Evolutionary conservation across 2,888 invertebrate genomes (phyloP).

Genomic region (Drosophila neonasuta): DNA sequence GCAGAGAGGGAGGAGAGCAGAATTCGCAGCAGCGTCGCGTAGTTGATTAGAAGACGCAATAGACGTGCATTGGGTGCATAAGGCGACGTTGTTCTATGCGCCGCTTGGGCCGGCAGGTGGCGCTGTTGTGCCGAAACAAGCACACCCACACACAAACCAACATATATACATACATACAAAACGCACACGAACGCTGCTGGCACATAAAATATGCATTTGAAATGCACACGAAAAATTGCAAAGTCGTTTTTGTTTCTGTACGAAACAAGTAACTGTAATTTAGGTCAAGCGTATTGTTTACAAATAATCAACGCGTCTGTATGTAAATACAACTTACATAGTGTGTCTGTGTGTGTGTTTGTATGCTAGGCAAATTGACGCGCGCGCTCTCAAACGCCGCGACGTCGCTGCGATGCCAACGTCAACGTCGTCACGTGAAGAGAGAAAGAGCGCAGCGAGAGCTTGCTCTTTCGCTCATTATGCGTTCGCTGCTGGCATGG

Average conservation of each 20-base stretch:
- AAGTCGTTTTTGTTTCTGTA: conserved; percentile 53
- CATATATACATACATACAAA: conserved; percentile 28
- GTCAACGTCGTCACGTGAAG: conserved; percentile 29
- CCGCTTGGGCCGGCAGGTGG: conserved; percentile 54
- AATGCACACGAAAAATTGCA: conserved; percentile 54
- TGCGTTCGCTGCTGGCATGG: conserved; percentile 57
- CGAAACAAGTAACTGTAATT: conserved; percentile 77
- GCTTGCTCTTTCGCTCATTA: conserved; percentile 48
- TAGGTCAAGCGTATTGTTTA: conserved; percentile 83
- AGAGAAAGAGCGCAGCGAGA: conserved; percentile 11
- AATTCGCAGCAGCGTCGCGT: conserved; percentile 9
- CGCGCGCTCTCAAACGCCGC: conserved; percentile 43
- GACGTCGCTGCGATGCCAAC: not conserved
- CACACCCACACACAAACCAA: not conserved
- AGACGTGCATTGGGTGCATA: conserved; percentile 25
- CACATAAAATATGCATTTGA: conserved; percentile 66
- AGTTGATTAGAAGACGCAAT: conserved; percentile 56
- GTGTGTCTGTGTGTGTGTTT: not conserved
- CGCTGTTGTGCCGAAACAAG: conserved; percentile 20
- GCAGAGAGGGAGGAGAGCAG: conserved; percentile 2
- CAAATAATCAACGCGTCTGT: conserved; percentile 75
- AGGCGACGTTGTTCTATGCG: conserved; percentile 8
- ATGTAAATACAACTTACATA: conserved; percentile 29
- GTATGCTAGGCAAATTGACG: conserved; percentile 28
- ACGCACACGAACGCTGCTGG: conserved; percentile 11